Base-by-base conservation (phyloP, 2,113 vertebrate genomes). In the Irena cyanogastra region DNA sequence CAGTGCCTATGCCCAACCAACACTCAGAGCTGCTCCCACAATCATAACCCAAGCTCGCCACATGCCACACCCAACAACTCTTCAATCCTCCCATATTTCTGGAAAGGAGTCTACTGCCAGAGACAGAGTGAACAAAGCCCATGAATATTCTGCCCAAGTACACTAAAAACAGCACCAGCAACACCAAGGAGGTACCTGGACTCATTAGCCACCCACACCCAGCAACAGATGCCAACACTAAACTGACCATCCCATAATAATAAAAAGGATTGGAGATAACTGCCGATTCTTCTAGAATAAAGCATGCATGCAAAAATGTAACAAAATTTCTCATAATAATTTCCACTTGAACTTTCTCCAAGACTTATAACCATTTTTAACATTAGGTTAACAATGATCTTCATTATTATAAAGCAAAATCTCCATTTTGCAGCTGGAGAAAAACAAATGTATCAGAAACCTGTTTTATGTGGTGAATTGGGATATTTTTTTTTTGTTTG, bases 401-500 rank as follows among this genome's bases (percentile, higher is more conserved):
- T 74, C 37, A 20, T 77, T 23, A 69, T 61, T 50, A 35, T 27
- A 54, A 31, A 10, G 13, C 13, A 68, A 87, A 89, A 4, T 7
- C 21, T 79, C 13, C 0, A 6, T 90, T 87, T 53, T 72, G 5
- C 31, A 69, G 9, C 28, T 69, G 28, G 8, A 89, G 15, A 33
- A 54, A 57, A 49, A 0, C 7, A 50, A 85, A 35, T 61, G 22
- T 64, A 53, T 50, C 42, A 84, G 28, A 83, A 87, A 81, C 9
- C 9, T 50, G 1, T 10, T 90, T 83, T 35, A 39, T 24, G 12
- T 13, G 17, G 2, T 37, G 23, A 22, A 54, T 75, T 21, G 3
- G 1, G 1, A 0, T 42, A n/a, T n/a, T 42, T 44, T 31, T 13
- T 52, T 44, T 20, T 9, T 1, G 3, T 60, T 60, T 13, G 24